A percentile compares a stretch with the other conserved stretches of the same genome.
phyloP scores from a whole-genome alignment of 2,888 invertebrate genomes.

The Phrixothrix hirtus region DNA sequence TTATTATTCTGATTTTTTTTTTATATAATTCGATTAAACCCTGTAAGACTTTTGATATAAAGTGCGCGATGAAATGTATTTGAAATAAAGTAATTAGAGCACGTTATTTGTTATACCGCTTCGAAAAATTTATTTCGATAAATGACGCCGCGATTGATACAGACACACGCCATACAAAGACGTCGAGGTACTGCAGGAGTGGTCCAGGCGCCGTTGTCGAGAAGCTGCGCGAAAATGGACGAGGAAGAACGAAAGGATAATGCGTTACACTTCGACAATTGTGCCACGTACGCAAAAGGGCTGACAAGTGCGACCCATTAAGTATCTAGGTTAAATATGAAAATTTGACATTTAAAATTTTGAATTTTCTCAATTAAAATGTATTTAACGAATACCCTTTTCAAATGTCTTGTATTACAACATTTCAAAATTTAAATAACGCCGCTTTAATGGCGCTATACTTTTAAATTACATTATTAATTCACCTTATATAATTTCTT shows the following conservation, averaged over 20 bases:
- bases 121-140: conserved; percentile 20
- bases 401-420: too few species aligned
- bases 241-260: conserved; percentile 29
- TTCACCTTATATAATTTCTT: too few species aligned
- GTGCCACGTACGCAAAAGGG: conserved; percentile 20
- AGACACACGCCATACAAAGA: conserved; percentile 36
- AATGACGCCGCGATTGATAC: conserved; percentile 23
- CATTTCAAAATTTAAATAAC: too few species aligned
- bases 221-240: conserved; percentile 37
- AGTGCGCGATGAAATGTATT: too few species aligned
- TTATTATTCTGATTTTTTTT: not conserved
- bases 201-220: conserved; percentile 44
- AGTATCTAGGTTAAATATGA: conserved; percentile 3
- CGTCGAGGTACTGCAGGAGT: conserved; percentile 45
- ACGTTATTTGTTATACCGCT: conserved; percentile 6
- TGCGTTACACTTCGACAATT: conserved; percentile 29
- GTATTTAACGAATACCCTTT: too few species aligned
- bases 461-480: too few species aligned
- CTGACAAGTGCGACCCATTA: conserved; percentile 24
- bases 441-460: too few species aligned
- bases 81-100: too few species aligned
- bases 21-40: conserved; percentile 7
- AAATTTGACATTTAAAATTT: too few species aligned
- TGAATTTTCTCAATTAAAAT: too few species aligned
- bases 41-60: conserved; percentile 8